Percentiles rank a stretch among this genome's conserved stretches.
phyloP scores from a whole-genome alignment of 1,140 invertebrate species.

The Ladona fulva region DNA sequence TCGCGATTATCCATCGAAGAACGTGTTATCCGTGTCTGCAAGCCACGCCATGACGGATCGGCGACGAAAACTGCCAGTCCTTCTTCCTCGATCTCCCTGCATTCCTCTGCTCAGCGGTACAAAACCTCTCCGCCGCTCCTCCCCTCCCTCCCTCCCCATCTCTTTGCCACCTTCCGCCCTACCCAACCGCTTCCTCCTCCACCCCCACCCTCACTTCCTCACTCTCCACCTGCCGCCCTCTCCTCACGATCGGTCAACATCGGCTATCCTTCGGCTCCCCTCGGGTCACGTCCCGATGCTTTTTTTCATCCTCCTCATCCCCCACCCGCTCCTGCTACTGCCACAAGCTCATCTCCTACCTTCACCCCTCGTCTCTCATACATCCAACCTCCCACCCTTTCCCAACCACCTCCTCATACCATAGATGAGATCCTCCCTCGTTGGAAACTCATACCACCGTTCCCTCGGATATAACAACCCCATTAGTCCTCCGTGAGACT shows the following conservation, averaged over 20 bases:
- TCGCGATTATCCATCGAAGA: no score
- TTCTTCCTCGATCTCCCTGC: background rate
- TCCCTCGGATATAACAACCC: background rate
- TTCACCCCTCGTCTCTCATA: background rate
- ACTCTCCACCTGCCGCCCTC: background rate
- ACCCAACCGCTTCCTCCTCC: background rate
- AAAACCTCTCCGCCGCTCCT: background rate
- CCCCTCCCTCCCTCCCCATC: background rate
- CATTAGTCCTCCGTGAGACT: background rate
- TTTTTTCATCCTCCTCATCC: background rate
- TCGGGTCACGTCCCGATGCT: background rate
- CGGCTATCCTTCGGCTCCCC: background rate
- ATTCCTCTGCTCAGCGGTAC: background rate
- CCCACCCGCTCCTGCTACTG: background rate
- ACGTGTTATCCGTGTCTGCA: background rate
- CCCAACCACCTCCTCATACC: background rate
- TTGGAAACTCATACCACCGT: background rate
- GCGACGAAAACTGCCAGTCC: background rate
- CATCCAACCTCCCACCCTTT: background rate
- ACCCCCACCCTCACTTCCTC: background rate
- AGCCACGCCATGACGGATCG: background rate
- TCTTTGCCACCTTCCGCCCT: background rate
- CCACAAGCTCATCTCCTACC: background rate
- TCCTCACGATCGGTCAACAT: constrained; percentile 1
- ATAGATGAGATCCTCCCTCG: background rate